phyloP scores from a whole-genome alignment of 2,113 vertebrate genomes.

The Coreoperca whiteheadi region DNA sequence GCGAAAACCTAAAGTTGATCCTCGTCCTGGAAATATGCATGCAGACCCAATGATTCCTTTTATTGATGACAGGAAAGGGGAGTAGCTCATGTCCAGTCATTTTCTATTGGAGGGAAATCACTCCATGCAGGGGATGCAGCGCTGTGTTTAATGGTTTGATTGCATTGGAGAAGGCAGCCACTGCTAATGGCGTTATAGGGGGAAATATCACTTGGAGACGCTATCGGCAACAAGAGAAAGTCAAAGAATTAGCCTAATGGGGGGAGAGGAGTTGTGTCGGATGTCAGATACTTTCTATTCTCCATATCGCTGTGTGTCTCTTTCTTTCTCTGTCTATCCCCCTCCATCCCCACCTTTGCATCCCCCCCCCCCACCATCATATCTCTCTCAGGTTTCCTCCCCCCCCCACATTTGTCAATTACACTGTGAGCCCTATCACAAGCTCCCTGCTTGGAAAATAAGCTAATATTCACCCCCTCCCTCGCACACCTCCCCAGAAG shows the following conservation, averaged over 20 bases:
- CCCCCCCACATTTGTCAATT: slow-evolving; percentile 73
- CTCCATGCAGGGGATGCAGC: slow-evolving; percentile 55
- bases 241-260: slow-evolving; percentile 81
- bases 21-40: slow-evolving; percentile 24
- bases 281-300: slow-evolving; percentile 80
- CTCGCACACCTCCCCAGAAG: slow-evolving; percentile 63
- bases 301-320: slow-evolving; percentile 63
- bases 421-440: slow-evolving; percentile 72
- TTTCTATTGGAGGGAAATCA: slow-evolving; percentile 79
- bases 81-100: slow-evolving; percentile 76
- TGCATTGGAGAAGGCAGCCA: slow-evolving; percentile 80
- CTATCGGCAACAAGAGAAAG: slow-evolving; percentile 81
- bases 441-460: slow-evolving; percentile 78
- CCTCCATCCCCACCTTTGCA: slow-evolving; percentile 9
- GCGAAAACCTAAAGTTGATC: slow-evolving; percentile 25
- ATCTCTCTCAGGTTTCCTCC: slow-evolving; percentile 72
- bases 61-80: slow-evolving; percentile 79
- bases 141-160: slow-evolving; percentile 82
- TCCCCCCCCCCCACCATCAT: slow-evolving; percentile 36
- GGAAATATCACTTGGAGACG: slow-evolving; percentile 75
- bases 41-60: slow-evolving; percentile 53
- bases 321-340: slow-evolving; percentile 26
- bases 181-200: slow-evolving; percentile 73
- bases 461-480: slow-evolving; percentile 70
- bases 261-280: slow-evolving; percentile 74